Base-by-base conservation (phyloP, 2,797 vertebrate genomes). In the Cynopterus sphinx region DNA sequence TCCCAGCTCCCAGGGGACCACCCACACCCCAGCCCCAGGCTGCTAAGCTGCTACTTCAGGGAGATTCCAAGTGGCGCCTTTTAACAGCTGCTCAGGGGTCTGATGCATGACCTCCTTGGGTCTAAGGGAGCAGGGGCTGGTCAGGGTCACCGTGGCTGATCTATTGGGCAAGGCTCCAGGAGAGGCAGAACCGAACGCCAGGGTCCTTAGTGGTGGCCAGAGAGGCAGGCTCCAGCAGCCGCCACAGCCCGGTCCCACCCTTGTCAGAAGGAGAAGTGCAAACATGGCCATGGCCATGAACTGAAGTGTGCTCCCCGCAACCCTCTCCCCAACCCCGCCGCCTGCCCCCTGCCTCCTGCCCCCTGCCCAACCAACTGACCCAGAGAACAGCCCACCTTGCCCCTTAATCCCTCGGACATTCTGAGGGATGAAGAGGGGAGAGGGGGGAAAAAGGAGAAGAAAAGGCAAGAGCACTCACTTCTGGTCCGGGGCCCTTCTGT, bases 1-100 rank as follows among this genome's bases (percentile, higher is more conserved):
- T 55, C 26, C 63, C 24, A 53, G 63, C 31, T 87, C 71, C 49
- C 24, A 1, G 0, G 9, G 28, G 33, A 17, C 36, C 67, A 21
- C 19, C 46, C 1, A 1, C 51, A 39, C 6, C 11, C 26, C 39
- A 7, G 9, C 33, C n/a, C 65, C 57, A 43, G 78, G 57, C 67
- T 63, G 43, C 87, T 0, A 1, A 86, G 51, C 36, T 11, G 1
- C 57, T 0, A 0, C 0, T 22, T 21, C 51, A 31, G 36, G 4
- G 31, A 71, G 33, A 73, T 77, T 61, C 65, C 46, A 31, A 78
- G 22, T 7, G n/a, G 15, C 2, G 0, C 4, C 33, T 33, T 55
- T 70, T 63, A 6, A 10, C 51, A 51, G 53, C 49, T 9, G 0
- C 36, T 87, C 46, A 31, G 21, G 26, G 12, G 3, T 33, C 43